Conservation (phyloP, 2,797 vertebrate genomes). For the Leucoraja ocellata region DNA sequence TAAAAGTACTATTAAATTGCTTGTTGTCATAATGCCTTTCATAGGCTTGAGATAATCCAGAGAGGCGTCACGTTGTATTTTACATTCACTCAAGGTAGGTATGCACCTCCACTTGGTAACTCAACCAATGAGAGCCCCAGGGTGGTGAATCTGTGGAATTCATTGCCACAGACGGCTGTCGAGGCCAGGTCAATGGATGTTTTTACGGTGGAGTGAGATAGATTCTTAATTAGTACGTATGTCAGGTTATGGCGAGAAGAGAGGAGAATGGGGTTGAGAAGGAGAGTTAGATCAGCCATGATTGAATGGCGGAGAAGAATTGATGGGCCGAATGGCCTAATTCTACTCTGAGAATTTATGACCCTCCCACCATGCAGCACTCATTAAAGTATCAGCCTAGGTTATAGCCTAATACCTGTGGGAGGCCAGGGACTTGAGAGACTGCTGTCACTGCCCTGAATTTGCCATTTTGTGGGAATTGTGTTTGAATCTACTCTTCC, state of each 20-base stretch:
- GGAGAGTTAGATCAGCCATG: too few relatives aligned
- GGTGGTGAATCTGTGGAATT: too few relatives aligned
- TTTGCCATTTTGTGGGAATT: not conserved
- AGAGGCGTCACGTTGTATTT: too few relatives aligned
- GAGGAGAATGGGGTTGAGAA: too few relatives aligned
- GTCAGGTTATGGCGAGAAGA: too few relatives aligned
- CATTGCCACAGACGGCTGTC: too few relatives aligned
- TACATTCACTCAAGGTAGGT: not conserved
- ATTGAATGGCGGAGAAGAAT: too few relatives aligned
- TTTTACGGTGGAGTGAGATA: too few relatives aligned
- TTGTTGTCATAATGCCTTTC: not conserved
- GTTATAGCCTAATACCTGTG: not conserved
- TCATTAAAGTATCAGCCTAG: not conserved
- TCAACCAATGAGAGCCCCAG: not conserved
- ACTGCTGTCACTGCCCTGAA: not conserved
- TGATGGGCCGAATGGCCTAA: too few relatives aligned
- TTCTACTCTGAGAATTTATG: too few relatives aligned
- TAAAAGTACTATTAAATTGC: not conserved
- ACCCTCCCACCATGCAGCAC: not conserved
- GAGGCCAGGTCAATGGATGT: too few relatives aligned
- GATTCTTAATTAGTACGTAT: too few relatives aligned
- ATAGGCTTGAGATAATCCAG: not conserved
- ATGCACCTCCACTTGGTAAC: not conserved
- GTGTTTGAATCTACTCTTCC: not conserved
- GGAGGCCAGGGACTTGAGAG: not conserved